Evolutionary conservation across 2,888 invertebrate species (phyloP).

Genomic region (Epirrita christyi): DNA sequence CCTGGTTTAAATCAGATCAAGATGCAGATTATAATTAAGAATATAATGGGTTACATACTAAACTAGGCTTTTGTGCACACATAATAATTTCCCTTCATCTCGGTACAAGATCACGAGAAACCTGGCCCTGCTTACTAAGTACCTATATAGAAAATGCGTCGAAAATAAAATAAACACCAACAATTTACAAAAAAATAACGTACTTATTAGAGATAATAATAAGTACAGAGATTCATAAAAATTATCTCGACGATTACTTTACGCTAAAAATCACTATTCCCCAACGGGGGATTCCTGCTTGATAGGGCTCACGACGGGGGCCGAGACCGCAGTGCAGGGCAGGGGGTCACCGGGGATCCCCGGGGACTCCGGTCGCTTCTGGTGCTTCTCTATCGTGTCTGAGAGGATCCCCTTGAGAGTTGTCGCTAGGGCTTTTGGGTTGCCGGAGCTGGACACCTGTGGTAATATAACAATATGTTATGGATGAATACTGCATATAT

Average conservation of each 20-base stretch:
- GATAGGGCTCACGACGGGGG: conserved; percentile 46
- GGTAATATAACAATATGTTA: conserved; percentile 6
- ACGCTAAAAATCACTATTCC: conserved; percentile 46
- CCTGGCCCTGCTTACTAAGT: too few species aligned
- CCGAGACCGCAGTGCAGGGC: conserved; percentile 45
- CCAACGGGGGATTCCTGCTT: neutral
- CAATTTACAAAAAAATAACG: conserved; percentile 30
- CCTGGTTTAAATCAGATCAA: too few species aligned
- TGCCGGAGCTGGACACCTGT: conserved; percentile 73
- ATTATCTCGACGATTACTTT: conserved; percentile 40
- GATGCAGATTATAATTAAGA: too few species aligned
- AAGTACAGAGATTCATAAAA: conserved; percentile 49
- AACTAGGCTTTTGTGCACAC: too few species aligned
- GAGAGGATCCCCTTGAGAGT: conserved; percentile 74
- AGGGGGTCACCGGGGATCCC: conserved; percentile 18
- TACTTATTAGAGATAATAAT: conserved; percentile 39
- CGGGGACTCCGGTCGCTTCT: conserved; percentile 46
- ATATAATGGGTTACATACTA: too few species aligned
- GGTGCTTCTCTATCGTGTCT: conserved; percentile 65
- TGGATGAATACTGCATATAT: too few species aligned
- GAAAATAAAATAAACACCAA: neutral
- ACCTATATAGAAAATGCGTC: too few species aligned
- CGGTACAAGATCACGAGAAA: too few species aligned
- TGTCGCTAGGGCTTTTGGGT: conserved; percentile 69
- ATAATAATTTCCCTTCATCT: too few species aligned